phyloP scores from a whole-genome alignment of 1,140 invertebrate genomes.

The Drosophila repletoides region DNA sequence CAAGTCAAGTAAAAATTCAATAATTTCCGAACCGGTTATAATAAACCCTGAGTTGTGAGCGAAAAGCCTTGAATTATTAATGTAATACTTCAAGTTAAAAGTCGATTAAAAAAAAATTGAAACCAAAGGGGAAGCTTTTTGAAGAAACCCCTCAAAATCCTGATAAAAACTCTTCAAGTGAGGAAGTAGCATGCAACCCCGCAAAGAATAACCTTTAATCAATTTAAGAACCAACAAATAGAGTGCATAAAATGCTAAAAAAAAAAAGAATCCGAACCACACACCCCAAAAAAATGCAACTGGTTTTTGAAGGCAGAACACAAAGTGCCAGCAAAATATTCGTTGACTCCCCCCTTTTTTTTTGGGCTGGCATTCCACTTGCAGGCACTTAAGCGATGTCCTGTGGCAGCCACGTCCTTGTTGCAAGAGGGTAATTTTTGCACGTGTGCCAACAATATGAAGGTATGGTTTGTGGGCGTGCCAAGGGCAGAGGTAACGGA shows the following conservation, averaged over 20 bases:
- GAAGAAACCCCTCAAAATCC: not conserved
- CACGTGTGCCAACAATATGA: constrained; percentile 45
- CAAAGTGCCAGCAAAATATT: constrained; percentile 61
- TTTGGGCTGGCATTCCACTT: constrained; percentile 66
- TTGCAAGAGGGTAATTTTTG: constrained; percentile 47
- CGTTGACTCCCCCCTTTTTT: constrained; percentile 36
- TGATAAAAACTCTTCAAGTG: not conserved
- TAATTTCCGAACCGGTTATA: too few species aligned
- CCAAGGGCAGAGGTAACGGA: not conserved
- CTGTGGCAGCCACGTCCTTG: constrained; percentile 30
- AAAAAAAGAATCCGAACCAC: not conserved
- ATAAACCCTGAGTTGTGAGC: too few species aligned
- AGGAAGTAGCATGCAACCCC: not conserved
- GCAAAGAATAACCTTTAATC: not conserved
- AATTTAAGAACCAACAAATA: not conserved
- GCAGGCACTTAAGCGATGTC: constrained; percentile 55
- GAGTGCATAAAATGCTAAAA: not conserved
- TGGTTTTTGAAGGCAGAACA: constrained; percentile 8
- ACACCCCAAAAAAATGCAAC: constrained; percentile 3
- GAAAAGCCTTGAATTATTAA: too few species aligned
- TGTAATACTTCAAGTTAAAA: too few species aligned
- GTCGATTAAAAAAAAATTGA: too few species aligned
- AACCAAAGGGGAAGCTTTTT: too few species aligned
- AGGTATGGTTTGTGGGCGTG: too few species aligned
- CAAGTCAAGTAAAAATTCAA: too few species aligned